phyloP scores from a whole-genome alignment of 2,113 vertebrate species.

The Pristiophorus japonicus region DNA sequence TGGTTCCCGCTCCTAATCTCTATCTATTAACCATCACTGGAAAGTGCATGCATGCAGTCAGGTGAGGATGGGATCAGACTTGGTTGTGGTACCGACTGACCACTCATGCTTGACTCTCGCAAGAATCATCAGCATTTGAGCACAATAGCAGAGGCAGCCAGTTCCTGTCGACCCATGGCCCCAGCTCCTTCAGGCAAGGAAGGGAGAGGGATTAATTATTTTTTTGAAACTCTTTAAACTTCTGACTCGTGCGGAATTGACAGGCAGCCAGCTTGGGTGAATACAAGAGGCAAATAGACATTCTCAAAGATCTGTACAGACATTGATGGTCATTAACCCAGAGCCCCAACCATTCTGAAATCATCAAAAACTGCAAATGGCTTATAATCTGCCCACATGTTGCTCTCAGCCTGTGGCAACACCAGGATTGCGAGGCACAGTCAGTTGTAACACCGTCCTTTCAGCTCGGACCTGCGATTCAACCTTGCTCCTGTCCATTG shows the following conservation, averaged over 20 bases:
- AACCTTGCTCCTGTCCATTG: not conserved
- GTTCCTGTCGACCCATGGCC: not conserved
- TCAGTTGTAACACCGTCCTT: not conserved
- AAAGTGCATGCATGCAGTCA: not conserved
- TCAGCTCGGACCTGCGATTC: not conserved
- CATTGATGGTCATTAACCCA: not conserved
- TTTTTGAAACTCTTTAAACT: not conserved
- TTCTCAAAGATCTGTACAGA: conserved; percentile 6
- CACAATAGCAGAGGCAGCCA: not conserved
- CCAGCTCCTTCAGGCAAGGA: not conserved
- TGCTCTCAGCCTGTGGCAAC: not conserved
- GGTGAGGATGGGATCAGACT: not conserved
- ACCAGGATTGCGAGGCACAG: not conserved
- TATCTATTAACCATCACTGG: not conserved
- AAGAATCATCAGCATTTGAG: not conserved
- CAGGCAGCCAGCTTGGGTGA: not conserved
- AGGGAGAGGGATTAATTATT: not conserved
- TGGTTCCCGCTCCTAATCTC: not conserved
- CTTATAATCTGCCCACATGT: conserved; percentile 2
- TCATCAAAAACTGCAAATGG: not conserved
- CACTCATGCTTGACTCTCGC: not conserved
- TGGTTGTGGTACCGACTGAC: not conserved
- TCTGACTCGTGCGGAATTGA: not conserved
- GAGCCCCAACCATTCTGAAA: not conserved
- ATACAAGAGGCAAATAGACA: not conserved